These are phyloP conservation scores for Nycticorax nycticorax DNA, from an alignment of 2,113 vertebrate genomes.

Conservation along the genomic window DNA sequence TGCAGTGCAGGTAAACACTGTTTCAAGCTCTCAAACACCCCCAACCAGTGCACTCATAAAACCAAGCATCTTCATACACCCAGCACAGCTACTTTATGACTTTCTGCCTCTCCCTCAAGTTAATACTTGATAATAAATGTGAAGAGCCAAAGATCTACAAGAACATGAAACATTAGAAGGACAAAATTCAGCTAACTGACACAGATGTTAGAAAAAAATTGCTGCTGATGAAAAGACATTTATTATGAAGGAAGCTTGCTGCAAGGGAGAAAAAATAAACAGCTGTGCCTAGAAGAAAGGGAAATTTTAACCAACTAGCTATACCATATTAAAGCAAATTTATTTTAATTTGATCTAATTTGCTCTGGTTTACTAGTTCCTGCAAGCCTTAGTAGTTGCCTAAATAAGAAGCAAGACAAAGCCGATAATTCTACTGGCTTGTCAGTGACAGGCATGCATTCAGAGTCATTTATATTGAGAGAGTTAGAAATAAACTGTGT, in stretches of 20 bases:
- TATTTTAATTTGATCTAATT: neutral
- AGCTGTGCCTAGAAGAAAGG: neutral
- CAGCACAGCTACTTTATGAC: neutral
- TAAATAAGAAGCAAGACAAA: neutral
- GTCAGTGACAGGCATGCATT: neutral
- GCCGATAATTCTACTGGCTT: neutral
- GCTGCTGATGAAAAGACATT: neutral
- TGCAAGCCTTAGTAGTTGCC: neutral
- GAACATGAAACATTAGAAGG: neutral
- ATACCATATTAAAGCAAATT: neutral
- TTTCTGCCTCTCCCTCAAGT: neutral
- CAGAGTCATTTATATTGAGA: neutral
- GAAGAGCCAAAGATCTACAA: neutral
- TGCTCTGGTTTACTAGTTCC: neutral
- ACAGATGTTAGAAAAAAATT: neutral
- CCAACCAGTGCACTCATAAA: neutral
- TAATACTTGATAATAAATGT: neutral
- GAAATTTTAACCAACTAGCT: neutral
- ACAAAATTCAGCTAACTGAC: neutral
- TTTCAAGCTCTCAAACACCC: neutral
- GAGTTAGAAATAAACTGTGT: neutral
- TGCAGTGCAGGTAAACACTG: neutral
- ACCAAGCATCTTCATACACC: neutral
- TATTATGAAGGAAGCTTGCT: neutral
- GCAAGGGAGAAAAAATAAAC: neutral